Conservation (phyloP, 2,113 vertebrate species). For the Rhinoderma darwinii region DNA sequence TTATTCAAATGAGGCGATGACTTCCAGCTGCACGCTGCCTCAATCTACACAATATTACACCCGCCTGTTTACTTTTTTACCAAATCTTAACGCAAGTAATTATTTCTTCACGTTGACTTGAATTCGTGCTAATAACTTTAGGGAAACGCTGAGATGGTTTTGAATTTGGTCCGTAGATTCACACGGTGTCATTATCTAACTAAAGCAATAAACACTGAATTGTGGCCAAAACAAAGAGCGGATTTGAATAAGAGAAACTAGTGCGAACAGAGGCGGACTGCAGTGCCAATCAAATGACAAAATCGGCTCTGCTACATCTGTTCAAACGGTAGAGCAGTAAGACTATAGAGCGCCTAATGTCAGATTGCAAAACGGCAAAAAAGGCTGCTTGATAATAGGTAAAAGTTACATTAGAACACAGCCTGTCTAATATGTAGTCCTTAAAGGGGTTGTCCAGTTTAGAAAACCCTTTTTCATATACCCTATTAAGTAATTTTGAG, state of each 20-base stretch:
- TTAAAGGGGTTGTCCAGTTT: too few species aligned
- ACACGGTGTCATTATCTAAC: slow-evolving; percentile 74
- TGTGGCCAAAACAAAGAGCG: slow-evolving; percentile 63
- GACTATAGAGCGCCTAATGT: neutral
- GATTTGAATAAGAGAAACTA: too few species aligned
- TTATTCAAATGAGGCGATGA: slow-evolving; percentile 98
- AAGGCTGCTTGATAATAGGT: neutral
- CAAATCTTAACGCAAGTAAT: slow-evolving; percentile 68
- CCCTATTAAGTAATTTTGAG: too few species aligned
- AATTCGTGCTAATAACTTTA: slow-evolving; percentile 75
- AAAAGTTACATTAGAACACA: neutral
- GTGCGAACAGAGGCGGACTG: too few species aligned
- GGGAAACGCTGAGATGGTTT: slow-evolving; percentile 71
- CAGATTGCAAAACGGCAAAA: neutral
- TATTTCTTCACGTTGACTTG: slow-evolving; percentile 76
- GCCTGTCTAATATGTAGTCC: too few species aligned
- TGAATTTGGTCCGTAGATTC: slow-evolving; percentile 73
- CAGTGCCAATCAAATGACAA: too few species aligned
- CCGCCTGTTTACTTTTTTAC: slow-evolving; percentile 72
- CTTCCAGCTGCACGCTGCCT: slow-evolving; percentile 88
- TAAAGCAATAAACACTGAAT: slow-evolving; percentile 75
- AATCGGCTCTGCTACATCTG: too few species aligned
- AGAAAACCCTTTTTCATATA: too few species aligned
- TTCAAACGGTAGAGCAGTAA: too few species aligned
- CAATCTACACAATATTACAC: slow-evolving; percentile 85